phyloP scores from a whole-genome alignment of 2,888 invertebrate genomes.

The Cryptocheilus praepositus region DNA sequence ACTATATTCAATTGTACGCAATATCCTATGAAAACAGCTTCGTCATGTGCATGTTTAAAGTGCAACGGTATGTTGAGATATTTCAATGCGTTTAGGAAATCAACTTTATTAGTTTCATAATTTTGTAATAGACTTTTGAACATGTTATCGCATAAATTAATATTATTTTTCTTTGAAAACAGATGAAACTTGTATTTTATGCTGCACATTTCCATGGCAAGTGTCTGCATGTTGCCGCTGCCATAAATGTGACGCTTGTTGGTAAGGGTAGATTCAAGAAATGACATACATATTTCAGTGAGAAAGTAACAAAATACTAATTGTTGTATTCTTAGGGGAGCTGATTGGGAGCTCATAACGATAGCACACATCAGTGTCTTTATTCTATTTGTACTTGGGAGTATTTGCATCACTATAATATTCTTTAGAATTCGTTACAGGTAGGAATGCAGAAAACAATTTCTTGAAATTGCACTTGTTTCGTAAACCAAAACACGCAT shows the following conservation, averaged over 20 bases:
- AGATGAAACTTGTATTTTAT: conserved; percentile 1
- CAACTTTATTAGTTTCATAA: too few relatives aligned
- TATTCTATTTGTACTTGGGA: background rate
- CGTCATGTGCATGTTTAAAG: background rate
- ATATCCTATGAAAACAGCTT: background rate
- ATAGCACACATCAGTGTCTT: conserved; percentile 6
- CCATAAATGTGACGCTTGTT: too few relatives aligned
- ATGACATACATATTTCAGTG: too few relatives aligned
- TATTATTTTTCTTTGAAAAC: background rate
- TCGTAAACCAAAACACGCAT: too few relatives aligned
- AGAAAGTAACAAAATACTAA: too few relatives aligned
- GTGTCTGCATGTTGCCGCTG: background rate
- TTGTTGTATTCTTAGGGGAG: background rate
- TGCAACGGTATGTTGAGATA: background rate
- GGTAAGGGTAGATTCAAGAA: too few relatives aligned
- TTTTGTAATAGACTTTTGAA: background rate
- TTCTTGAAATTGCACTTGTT: too few relatives aligned
- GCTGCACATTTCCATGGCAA: background rate
- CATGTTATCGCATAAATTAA: background rate
- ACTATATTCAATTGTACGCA: conserved; percentile 4
- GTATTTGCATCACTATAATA: background rate
- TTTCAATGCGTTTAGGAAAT: too few relatives aligned
- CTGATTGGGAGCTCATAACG: background rate
- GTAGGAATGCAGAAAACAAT: background rate
- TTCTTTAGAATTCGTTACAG: conserved; percentile 3